Conservation (phyloP, 1,140 invertebrate genomes). For the Ephestia elutella region DNA sequence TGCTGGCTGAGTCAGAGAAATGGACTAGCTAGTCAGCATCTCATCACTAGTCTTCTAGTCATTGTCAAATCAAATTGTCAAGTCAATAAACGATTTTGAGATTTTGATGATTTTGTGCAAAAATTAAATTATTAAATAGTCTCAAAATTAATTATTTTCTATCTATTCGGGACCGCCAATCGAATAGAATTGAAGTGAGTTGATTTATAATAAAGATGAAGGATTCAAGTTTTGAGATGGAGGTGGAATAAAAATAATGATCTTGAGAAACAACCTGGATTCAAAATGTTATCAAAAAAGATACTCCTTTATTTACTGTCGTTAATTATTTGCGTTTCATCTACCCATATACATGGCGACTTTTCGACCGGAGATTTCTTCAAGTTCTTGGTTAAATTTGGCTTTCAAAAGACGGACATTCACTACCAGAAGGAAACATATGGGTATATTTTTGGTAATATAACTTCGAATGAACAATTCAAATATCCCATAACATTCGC, state of each 20-base stretch:
- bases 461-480: conserved; percentile 82
- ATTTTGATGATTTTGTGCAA: no score
- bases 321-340: conserved; percentile 35
- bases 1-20: no score
- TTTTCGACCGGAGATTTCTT: conserved; percentile 81
- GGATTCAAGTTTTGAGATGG: background rate
- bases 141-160: no score
- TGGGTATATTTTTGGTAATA: conserved; percentile 96
- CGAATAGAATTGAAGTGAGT: no score
- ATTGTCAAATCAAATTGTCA: no score
- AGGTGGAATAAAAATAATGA: background rate
- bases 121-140: no score
- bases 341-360: conserved; percentile 56
- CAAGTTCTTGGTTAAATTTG: conserved; percentile 94
- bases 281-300: background rate
- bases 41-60: no score
- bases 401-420: conserved; percentile 96
- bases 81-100: no score
- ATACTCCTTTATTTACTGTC: conserved; percentile 8
- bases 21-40: no score
- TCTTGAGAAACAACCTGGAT: background rate
- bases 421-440: conserved; percentile 86
- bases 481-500: conserved; percentile 86
- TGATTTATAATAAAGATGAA: background rate
- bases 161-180: no score